Evolutionary conservation across 2,888 invertebrate species (phyloP).

Genomic region (Tillus elongatus): DNA sequence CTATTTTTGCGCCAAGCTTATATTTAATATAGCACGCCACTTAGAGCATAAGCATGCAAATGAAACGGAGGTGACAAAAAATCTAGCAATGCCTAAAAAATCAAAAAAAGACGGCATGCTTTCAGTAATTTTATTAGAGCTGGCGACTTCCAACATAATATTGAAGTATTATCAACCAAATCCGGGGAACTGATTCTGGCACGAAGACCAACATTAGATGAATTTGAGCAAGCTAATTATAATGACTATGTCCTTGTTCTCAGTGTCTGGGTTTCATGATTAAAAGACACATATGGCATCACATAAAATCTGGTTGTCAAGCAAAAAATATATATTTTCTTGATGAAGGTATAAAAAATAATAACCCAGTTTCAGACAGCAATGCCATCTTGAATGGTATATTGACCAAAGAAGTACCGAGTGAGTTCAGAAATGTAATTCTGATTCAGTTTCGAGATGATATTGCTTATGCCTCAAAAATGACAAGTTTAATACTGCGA

Average conservation of each 20-base stretch:
- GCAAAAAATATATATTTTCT: too few species aligned
- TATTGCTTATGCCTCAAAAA: too few species aligned
- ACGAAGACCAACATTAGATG: slow-evolving; percentile 7
- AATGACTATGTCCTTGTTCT: slow-evolving; percentile 9
- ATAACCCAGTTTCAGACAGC: too few species aligned
- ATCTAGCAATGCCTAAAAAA: slow-evolving; percentile 11
- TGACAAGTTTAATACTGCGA: too few species aligned
- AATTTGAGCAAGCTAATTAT: slow-evolving; percentile 4
- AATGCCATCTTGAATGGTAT: too few species aligned
- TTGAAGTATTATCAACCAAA: slow-evolving; percentile 9
- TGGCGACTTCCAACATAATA: slow-evolving; percentile 12
- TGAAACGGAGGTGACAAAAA: slow-evolving; percentile 8
- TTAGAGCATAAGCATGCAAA: slow-evolving; percentile 6
- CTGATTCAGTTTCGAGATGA: too few species aligned
- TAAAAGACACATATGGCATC: slow-evolving; percentile 13
- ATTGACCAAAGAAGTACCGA: too few species aligned
- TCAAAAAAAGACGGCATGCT: not conserved
- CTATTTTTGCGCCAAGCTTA: slow-evolving; percentile 10
- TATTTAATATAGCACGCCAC: slow-evolving; percentile 9
- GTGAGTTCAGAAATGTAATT: too few species aligned
- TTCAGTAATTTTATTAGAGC: slow-evolving; percentile 8
- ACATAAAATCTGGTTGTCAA: too few species aligned
- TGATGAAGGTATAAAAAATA: too few species aligned
- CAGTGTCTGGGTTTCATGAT: slow-evolving; percentile 11
- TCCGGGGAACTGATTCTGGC: slow-evolving; percentile 10